Percentiles rank a stretch among this genome's conserved stretches.
Evolutionary conservation across 2,797 vertebrate genomes (phyloP).

Genomic region (Neopelma chrysocephalum): DNA sequence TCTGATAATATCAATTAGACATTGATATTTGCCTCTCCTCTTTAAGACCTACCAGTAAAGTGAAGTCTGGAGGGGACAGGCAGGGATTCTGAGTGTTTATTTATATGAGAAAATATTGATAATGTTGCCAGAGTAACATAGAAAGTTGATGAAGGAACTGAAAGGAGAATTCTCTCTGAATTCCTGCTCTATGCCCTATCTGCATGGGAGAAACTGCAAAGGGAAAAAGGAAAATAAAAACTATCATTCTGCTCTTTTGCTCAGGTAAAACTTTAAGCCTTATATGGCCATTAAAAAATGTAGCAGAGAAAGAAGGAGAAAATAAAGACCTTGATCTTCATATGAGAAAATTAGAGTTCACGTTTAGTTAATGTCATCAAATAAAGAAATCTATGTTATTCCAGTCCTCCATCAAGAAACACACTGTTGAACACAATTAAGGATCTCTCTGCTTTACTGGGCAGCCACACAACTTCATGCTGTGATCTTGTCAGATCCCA

Average conservation of each 20-base stretch:
- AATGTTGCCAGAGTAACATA: not conserved
- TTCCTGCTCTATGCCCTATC: not conserved
- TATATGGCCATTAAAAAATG: not conserved
- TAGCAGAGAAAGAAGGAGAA: not conserved
- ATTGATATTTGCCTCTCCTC: not conserved
- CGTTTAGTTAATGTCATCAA: not conserved
- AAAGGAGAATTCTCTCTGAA: not conserved
- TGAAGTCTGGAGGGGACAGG: not conserved
- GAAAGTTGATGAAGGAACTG: not conserved
- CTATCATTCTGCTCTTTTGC: not conserved
- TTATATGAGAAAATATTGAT: not conserved
- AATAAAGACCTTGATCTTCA: not conserved
- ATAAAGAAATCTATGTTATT: conserved; percentile 14
- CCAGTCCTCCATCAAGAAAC: not conserved
- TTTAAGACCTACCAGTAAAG: not conserved
- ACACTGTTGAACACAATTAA: conserved; percentile 15
- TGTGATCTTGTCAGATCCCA: conserved; percentile 28
- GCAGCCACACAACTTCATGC: not conserved
- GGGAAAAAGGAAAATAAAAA: not conserved
- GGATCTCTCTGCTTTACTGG: conserved; percentile 8
- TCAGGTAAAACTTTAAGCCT: not conserved
- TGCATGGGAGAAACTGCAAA: not conserved
- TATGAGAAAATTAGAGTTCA: conserved; percentile 3
- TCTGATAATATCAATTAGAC: not conserved
- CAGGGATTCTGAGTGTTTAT: not conserved